Conservation (phyloP, 2,113 vertebrate species). For the Orcinus orca region DNA sequence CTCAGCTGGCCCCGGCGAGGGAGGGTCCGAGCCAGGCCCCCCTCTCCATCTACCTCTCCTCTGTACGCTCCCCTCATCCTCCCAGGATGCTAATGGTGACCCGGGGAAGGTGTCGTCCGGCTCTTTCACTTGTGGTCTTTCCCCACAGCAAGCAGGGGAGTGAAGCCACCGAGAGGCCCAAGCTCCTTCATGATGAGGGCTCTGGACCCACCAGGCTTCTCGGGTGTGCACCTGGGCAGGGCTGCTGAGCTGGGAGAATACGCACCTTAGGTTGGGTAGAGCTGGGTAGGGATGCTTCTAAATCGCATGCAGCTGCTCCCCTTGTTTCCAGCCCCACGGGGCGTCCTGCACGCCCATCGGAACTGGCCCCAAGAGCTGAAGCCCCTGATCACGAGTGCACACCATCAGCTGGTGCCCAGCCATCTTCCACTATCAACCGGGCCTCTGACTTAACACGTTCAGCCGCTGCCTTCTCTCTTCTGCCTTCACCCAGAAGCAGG, state of each 20-base stretch:
- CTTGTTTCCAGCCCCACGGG: accelerated
- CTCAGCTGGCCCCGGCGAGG: not conserved
- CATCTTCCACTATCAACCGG: not conserved
- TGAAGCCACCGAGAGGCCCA: not conserved
- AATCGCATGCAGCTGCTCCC: not conserved
- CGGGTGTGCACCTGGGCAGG: too few species aligned
- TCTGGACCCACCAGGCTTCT: not conserved
- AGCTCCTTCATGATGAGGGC: too few species aligned
- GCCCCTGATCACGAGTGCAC: not conserved
- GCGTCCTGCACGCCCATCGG: accelerated
- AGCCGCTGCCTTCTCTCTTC: not conserved
- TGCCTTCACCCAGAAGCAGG: not conserved
- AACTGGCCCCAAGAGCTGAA: not conserved
- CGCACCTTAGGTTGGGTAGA: not conserved
- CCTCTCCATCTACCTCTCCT: not conserved
- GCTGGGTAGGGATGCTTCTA: not conserved
- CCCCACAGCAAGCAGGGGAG: not conserved
- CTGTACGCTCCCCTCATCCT: accelerated
- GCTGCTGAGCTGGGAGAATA: not conserved
- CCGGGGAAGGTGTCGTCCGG: not conserved
- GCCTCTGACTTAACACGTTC: not conserved
- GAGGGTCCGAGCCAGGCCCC: not conserved
- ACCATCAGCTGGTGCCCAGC: accelerated
- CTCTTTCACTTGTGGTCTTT: not conserved
- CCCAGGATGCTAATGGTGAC: not conserved